Evolutionary conservation across 2,797 vertebrate genomes (phyloP), one percentile per base, ranked within the genome.

Genomic region (Artibeus lituratus): DNA sequence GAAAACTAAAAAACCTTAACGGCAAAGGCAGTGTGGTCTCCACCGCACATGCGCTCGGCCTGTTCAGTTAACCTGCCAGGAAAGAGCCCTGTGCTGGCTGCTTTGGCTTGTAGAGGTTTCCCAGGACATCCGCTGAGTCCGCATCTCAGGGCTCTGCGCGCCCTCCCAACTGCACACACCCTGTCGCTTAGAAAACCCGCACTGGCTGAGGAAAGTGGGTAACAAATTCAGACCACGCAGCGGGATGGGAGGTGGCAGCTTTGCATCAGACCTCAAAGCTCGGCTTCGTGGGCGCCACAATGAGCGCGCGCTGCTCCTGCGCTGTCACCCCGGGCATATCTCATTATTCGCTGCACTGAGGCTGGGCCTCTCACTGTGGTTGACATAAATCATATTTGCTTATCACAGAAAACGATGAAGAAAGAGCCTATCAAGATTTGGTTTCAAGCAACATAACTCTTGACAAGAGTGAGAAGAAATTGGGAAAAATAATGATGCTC

Each of bases 381-480:
- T 78, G n/a, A 35, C 72, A 78, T 82, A 78, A 89, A 90, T 87
- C 72, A 57, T 16, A 92, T 49, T 91, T 94, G 53, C 59, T 82
- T 85, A 29, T 74, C 62, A 93, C 3, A 78, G 32, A 84, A 37
- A 70, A 19, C 0, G 37, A 90, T 88, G 93, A 97, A 91, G 53
- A 94, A 97, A 96, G 42, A 83, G 21, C n/a, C 77, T 85, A 90
- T 69, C 32, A 70, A 86, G 87, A 87, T 86, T 94, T 94, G 22
- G 32, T 97, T 96, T 96, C 26, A 92, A 96, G 90, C 47, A 94
- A 88, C 62, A 92, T 0, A 95, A 57, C 82, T 88, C 57, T 93
- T 94, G 73, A 94, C 32, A 93, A 92, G 84, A 95, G 92, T 51
- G 78, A 96, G 70, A 29, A 95, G 76, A 93, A 94, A 77, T 1